Evolutionary conservation across 2,797 vertebrate genomes (phyloP), one percentile per base, ranked within the genome.

Genomic region (Epinephelus awoara): DNA sequence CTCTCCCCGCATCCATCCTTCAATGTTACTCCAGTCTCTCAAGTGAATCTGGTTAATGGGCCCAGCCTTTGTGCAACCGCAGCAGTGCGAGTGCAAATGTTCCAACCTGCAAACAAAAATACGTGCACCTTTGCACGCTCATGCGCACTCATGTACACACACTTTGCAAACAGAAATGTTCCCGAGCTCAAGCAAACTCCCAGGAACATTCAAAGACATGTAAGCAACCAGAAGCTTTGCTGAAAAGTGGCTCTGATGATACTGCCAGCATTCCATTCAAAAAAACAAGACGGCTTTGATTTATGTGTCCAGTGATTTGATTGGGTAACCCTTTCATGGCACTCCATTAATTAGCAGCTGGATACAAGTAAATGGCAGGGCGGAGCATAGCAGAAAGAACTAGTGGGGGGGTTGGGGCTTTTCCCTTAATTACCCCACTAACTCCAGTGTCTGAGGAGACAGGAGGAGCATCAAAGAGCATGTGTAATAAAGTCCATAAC

Each of bases 21-120:
- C 56, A 57, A 79, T 50, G 6, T 80, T 75, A 71, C 72, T 88
- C 73, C 88, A 87, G 77, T 89, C 83, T 79, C 75, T 58, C 62
- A 84, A 82, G 86, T 88, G 72, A 89, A 92, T 92, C 82, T 71
- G 44, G 51, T 75, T 91, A 92, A 93, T 91, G 85, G 88, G 17
- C 49, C 61, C 29, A 12, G 83, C 52, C 75, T 77, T 74, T 80
- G 72, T 73, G 77, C 62, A 72, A 42, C 85, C 12, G 21, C 34
- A 69, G 72, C 75, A 58, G 72, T 55, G 63, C 23, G n/a, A 71
- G 52, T 6, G 55, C 34, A n/a, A 23, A 89, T 83, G 8, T 64
- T 55, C 29, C 27, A 8, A 38, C 42, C 14, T 19, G 14, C 21
- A 59, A 49, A 79, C 19, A 58, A 46, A 67, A 75, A 71, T 17